Percentiles rank a stretch among this genome's conserved stretches.
These are phyloP conservation scores for Cephus pulcher DNA, from an alignment of 2,888 invertebrate genomes.

Conservation along the genomic window DNA sequence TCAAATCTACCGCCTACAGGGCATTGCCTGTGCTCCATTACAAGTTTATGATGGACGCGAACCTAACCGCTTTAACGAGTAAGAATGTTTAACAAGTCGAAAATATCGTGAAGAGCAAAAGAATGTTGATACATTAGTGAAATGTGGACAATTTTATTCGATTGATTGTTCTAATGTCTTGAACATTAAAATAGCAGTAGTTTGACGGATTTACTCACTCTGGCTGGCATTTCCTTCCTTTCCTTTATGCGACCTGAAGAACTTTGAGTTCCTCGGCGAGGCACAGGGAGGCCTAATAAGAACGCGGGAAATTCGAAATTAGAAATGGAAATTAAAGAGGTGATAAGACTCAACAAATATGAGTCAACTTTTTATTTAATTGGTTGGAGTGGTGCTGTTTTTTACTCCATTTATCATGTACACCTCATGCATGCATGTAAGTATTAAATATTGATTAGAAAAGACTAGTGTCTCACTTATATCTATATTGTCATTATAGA, in stretches of 20 bases:
- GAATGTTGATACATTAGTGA: background rate
- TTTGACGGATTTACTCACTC: slow-evolving; percentile 14
- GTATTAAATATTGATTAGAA: slow-evolving; percentile 25
- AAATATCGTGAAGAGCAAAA: background rate
- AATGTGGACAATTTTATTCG: background rate
- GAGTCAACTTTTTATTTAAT: slow-evolving; percentile 69
- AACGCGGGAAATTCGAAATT: slow-evolving; percentile 7
- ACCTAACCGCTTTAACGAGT: slow-evolving; percentile 11
- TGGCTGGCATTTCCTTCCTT: slow-evolving; percentile 18
- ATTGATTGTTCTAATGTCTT: background rate
- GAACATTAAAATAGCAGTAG: background rate
- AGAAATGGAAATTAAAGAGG: background rate
- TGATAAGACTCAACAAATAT: slow-evolving; percentile 33
- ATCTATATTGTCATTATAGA: slow-evolving; percentile 49
- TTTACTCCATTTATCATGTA: slow-evolving; percentile 71
- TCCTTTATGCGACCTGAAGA: slow-evolving; percentile 7
- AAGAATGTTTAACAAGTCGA: background rate
- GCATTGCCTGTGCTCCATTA: slow-evolving; percentile 8
- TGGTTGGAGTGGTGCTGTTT: slow-evolving; percentile 70
- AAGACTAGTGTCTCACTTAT: background rate
- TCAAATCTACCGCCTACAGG: background rate
- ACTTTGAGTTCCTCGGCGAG: background rate
- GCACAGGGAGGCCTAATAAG: background rate
- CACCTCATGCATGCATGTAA: slow-evolving; percentile 70
- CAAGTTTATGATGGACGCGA: slow-evolving; percentile 8